Base-by-base conservation (phyloP, 2,888 invertebrate species). In the Pachycephus smyrnensis region DNA sequence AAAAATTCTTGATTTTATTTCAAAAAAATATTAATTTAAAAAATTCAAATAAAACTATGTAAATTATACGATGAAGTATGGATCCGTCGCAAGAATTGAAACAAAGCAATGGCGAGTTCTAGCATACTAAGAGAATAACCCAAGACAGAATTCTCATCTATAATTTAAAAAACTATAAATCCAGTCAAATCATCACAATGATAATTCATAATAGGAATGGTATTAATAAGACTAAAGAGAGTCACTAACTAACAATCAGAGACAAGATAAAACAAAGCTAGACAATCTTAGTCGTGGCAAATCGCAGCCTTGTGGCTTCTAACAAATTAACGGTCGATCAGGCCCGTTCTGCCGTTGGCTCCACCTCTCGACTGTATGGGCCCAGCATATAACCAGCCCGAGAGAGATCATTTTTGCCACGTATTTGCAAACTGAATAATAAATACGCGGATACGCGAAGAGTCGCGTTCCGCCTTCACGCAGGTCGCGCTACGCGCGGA, bases 351-450 rank as follows among this genome's bases (percentile, higher is more conserved):
- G 82, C 86, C 84, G 85, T 85, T 87, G 87, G 88, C 88, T 88
- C 88, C 88, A 88, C 88, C 88, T 88, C 88, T 87, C 81, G 81
- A 71, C 71, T 12, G 83, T 80, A 76, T 80, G 77, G 82, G 80
- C 73, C 73, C 78, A 75, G 79, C 77, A 68, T 76, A 83, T 81
- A 55, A 55, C 80, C 81, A 78, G 80, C 81, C 75, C 84, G 84
- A 85, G 89, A 89, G 88, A 90, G 90, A 90, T 90, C 85, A 90
- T 90, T 90, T 90, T 90, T 90, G 88, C 89, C 88, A 88, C 86
- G 91, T 90, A 91, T 91, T 91, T 91, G 90, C 91, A 90, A 91
- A 90, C 90, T 90, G 91, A 91, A 91, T 91, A 90, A 91, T 91
- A 91, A 91, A 91, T 90, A 91, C 88, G 88, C 89, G 87, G 87